These are phyloP conservation scores for Andrena chrysosceles DNA, from an alignment of 2,888 invertebrate genomes.

Conservation along the genomic window DNA sequence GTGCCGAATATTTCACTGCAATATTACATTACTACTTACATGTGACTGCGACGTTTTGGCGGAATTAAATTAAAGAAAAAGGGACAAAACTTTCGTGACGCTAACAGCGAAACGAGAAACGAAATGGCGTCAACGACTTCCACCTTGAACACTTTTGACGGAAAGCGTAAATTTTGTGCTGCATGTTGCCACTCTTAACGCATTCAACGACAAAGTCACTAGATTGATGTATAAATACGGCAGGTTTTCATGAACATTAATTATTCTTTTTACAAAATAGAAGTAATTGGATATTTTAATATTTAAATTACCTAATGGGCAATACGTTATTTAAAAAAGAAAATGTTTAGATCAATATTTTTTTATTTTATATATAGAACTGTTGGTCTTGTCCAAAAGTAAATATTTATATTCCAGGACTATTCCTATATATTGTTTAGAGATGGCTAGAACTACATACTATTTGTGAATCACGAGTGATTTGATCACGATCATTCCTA, in stretches of 20 bases:
- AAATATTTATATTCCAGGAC: too few relatives aligned
- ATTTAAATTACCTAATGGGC: too few relatives aligned
- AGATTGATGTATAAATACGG: constrained; percentile 9
- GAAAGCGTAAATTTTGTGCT: constrained; percentile 38
- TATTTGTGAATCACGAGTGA: too few relatives aligned
- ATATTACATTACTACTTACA: constrained; percentile 56
- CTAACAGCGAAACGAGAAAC: constrained; percentile 63
- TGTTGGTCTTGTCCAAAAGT: too few relatives aligned
- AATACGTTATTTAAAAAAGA: too few relatives aligned
- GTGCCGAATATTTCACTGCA: constrained; percentile 15
- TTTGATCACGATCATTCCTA: too few relatives aligned
- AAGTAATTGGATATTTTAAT: too few relatives aligned
- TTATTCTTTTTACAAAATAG: too few relatives aligned
- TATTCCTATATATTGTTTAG: too few relatives aligned
- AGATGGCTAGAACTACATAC: too few relatives aligned
- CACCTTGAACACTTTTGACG: constrained; percentile 61
- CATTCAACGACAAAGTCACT: constrained; percentile 43
- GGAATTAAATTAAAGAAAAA: constrained; percentile 67
- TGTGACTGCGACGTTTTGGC: constrained; percentile 64
- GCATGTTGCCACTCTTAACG: constrained; percentile 29
- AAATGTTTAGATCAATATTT: too few relatives aligned
- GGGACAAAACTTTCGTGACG: constrained; percentile 61
- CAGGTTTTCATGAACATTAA: constrained; percentile 27
- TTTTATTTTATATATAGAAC: too few relatives aligned
- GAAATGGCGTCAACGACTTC: constrained; percentile 73